phyloP scores from a whole-genome alignment of 2,113 vertebrate genomes.

The Gallinago paraguaiae region DNA sequence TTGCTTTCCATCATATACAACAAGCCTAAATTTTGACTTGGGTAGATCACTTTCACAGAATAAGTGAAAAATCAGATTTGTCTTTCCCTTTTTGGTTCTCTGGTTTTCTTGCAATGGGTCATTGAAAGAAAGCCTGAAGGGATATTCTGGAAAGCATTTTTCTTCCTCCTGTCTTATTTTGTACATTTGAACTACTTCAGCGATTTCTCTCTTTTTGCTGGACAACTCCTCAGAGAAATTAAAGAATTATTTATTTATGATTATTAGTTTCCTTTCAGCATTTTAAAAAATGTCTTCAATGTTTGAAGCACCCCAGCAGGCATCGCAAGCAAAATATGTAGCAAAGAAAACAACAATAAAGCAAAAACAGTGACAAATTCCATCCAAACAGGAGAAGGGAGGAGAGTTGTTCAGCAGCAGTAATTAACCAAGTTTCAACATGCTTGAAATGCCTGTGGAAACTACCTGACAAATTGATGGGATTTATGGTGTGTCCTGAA shows the following conservation, averaged over 20 bases:
- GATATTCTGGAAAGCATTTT: constrained; percentile 39
- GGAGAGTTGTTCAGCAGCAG: background rate
- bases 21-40: background rate
- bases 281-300: constrained; percentile 46
- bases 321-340: background rate
- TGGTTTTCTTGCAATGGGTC: constrained; percentile 19
- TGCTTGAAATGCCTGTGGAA: background rate
- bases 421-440: constrained; percentile 23
- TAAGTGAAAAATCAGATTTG: constrained; percentile 19
- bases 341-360: constrained; percentile 9
- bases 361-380: constrained; percentile 28
- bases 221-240: constrained; percentile 65
- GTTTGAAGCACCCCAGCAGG: constrained; percentile 52
- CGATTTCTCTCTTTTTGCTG: constrained; percentile 49
- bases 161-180: constrained; percentile 38
- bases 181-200: constrained; percentile 57
- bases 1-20: background rate
- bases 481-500: background rate
- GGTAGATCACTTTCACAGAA: background rate
- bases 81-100: constrained; percentile 3
- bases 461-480: background rate
- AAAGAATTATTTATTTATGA: constrained; percentile 69
- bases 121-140: constrained; percentile 47
- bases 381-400: background rate
- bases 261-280: constrained; percentile 62